Conservation (phyloP, 1,140 invertebrate genomes). For the Sogatella furcifera region DNA sequence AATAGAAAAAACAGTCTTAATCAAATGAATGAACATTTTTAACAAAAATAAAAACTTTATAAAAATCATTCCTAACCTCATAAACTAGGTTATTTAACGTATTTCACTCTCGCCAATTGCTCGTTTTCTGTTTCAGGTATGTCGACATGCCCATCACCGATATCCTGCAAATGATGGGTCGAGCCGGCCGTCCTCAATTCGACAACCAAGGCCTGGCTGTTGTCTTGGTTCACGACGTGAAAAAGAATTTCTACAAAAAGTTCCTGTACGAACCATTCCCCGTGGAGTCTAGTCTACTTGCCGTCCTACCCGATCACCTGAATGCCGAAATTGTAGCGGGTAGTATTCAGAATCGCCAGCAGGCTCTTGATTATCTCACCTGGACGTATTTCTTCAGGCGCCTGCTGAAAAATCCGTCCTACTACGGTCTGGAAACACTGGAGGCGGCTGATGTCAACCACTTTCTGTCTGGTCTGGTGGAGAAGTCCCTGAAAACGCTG, state of each 20-base stretch:
- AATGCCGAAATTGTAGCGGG: slow-evolving; percentile 86
- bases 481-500: slow-evolving; percentile 61
- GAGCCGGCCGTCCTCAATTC: slow-evolving; percentile 92
- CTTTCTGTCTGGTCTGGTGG: slow-evolving; percentile 65
- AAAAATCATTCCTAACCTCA: too few species aligned
- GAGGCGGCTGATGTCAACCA: slow-evolving; percentile 62
- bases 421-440: slow-evolving; percentile 74
- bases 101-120: too few species aligned
- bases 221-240: slow-evolving; percentile 94
- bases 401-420: slow-evolving; percentile 85
- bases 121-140: too few species aligned
- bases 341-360: slow-evolving; percentile 85
- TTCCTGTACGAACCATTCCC: slow-evolving; percentile 99
- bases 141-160: slow-evolving; percentile 99
- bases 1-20: too few species aligned
- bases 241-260: slow-evolving; percentile 99
- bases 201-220: slow-evolving; percentile 93
- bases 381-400: slow-evolving; percentile 96
- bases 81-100: too few species aligned
- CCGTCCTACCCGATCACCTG: slow-evolving; percentile 89
- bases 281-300: slow-evolving; percentile 88
- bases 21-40: too few species aligned
- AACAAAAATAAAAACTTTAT: too few species aligned
- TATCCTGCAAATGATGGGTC: slow-evolving; percentile 98
- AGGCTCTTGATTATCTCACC: slow-evolving; percentile 92